These are phyloP conservation scores for Peromyscus melanophrys DNA, from an alignment of 2,797 vertebrate genomes.

Conservation along the genomic window DNA sequence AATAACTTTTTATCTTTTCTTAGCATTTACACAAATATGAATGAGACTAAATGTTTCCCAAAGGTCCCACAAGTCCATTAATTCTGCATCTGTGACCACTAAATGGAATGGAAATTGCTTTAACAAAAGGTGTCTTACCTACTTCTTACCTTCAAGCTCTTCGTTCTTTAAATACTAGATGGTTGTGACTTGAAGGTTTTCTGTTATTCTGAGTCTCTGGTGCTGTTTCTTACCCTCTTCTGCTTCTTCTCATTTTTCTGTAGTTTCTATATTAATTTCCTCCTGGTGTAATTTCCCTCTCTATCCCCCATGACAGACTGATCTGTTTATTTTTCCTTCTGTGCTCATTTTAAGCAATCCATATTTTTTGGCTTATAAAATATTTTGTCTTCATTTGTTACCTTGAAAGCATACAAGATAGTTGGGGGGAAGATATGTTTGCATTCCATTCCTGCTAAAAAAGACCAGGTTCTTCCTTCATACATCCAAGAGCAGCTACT, in stretches of 20 bases:
- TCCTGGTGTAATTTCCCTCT: neutral
- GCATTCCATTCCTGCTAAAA: conserved; percentile 3
- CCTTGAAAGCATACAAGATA: neutral
- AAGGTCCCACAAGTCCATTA: neutral
- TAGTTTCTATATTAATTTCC: neutral
- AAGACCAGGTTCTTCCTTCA: neutral
- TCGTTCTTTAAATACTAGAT: neutral
- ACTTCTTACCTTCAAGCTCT: neutral
- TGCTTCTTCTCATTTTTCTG: neutral
- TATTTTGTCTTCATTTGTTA: neutral
- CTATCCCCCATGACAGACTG: neutral
- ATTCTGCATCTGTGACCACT: conserved; percentile 43
- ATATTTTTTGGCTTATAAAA: neutral
- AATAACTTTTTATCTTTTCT: conserved; percentile 62
- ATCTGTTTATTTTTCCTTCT: neutral
- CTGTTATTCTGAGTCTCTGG: neutral
- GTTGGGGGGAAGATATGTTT: neutral
- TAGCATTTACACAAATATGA: conserved; percentile 38
- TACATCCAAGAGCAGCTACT: neutral
- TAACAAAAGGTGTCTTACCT: neutral
- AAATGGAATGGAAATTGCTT: neutral
- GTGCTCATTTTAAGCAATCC: conserved; percentile 2
- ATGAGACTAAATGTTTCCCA: conserved; percentile 34
- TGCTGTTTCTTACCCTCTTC: neutral
- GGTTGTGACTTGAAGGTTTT: neutral